Evolutionary conservation across 2,113 vertebrate species (phyloP), one percentile per base, ranked within the genome.

Genomic region (Caretta caretta): DNA sequence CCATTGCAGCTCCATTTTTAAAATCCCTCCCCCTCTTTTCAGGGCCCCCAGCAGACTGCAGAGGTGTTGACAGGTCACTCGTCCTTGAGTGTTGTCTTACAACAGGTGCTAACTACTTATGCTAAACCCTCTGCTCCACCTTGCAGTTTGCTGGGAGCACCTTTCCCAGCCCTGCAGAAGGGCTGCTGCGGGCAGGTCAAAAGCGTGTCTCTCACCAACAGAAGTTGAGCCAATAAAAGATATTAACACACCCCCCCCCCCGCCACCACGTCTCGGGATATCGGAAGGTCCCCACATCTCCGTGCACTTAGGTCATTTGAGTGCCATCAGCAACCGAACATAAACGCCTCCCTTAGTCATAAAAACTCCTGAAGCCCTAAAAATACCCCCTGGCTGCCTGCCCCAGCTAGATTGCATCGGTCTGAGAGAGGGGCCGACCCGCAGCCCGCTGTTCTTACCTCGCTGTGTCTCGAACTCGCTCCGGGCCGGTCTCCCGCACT

Each of bases 331-430:
- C 86, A 48, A 27, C 80, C 69, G 51, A n/a, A 69, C 76, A 0
- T 49, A 83, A 10, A 83, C 89, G 93, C 86, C 24, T 35, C 10
- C 86, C 88, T 90, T 51, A 95, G 95, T 96, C 97, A 97, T 5
- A 56, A 85, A 42, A 90, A 48, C 94, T 75, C 9, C 10, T 1
- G 9, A 2, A 8, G 38, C 19, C n/a, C 69, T 62, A 1, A 6
- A 82, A 89, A 94, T 93, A 87, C 96, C 95, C 93, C 93, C 97
- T 48, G 59, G 94, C 87, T 90, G 79, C 48, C 83, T 9, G 3
- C 69, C 25, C 84, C 1, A 20, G 95, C 87, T 5, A 50, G 88
- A 93, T 89, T 0, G 91, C 1, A 95, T 93, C 90, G 95, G 96
- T 4, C 83, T 31, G 42, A 42, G 42, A 42, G 42, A 42, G 42